phyloP scores from a whole-genome alignment of 2,113 vertebrate genomes.

The Cochlearius cochlearius region DNA sequence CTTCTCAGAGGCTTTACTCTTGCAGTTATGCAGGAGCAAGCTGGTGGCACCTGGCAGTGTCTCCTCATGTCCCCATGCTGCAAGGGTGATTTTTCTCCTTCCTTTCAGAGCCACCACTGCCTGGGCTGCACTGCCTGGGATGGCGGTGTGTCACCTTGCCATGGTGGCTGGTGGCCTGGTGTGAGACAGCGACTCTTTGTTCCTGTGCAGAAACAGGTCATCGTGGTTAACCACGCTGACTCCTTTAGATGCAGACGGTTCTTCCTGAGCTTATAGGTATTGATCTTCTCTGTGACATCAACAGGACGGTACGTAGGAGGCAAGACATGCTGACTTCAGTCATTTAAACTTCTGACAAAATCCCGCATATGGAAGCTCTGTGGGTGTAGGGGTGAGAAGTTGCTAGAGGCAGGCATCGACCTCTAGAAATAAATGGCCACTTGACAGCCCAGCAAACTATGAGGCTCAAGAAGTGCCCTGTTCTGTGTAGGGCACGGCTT shows the following conservation, averaged over 20 bases:
- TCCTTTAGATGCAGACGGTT: background rate
- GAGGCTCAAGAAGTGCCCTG: background rate
- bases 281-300: background rate
- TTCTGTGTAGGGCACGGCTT: background rate
- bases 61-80: background rate
- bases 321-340: background rate
- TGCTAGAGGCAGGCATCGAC: background rate
- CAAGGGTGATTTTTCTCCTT: background rate
- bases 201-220: conserved; percentile 30
- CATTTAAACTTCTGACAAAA: background rate
- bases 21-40: background rate
- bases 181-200: background rate
- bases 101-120: background rate
- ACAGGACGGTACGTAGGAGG: background rate
- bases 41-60: background rate
- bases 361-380: background rate
- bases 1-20: background rate
- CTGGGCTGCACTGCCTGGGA: background rate
- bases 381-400: background rate
- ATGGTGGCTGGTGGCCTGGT: background rate
- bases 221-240: conserved; percentile 31
- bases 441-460: background rate
- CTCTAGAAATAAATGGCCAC: background rate
- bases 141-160: background rate
- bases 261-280: background rate